A percentile compares a stretch with the other conserved stretches of the same genome.
Evolutionary conservation across 2,888 invertebrate genomes (phyloP).

Genomic region (Aethes cnicana): DNA sequence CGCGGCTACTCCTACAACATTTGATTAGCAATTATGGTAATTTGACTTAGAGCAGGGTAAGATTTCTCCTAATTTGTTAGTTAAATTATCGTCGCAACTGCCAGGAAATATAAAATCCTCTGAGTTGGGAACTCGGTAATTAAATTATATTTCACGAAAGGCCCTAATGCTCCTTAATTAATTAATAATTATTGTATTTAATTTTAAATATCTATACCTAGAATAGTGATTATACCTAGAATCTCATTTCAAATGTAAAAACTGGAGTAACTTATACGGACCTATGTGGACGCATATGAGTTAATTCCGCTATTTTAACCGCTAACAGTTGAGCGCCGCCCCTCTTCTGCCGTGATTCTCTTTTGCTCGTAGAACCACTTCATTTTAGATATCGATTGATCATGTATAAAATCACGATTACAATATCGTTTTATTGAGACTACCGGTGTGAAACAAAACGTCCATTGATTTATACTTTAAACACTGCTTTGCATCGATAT

Average conservation of each 20-base stretch:
- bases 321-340: too few relatives aligned
- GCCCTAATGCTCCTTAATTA: conserved; percentile 1
- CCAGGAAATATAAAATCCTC: conserved; percentile 50
- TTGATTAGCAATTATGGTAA: conserved; percentile 83
- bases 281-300: too few relatives aligned
- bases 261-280: too few relatives aligned
- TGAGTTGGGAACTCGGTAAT: conserved; percentile 21
- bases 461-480: background rate
- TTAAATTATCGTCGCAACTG: conserved; percentile 72
- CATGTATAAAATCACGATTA: too few relatives aligned
- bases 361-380: too few relatives aligned
- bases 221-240: too few relatives aligned
- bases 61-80: conserved; percentile 80
- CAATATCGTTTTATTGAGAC: background rate
- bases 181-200: too few relatives aligned
- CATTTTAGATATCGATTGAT: too few relatives aligned
- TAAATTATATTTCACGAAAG: conserved; percentile 20
- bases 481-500: background rate
- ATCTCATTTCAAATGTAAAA: too few relatives aligned
- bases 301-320: too few relatives aligned
- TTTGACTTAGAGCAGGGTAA: conserved; percentile 79
- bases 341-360: too few relatives aligned
- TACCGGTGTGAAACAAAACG: conserved; percentile 7
- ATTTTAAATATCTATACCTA: too few relatives aligned
- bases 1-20: conserved; percentile 74